Percentiles rank a stretch among this genome's conserved stretches.
phyloP scores from a whole-genome alignment of 2,888 invertebrate species.

The Ophioninae sp. region DNA sequence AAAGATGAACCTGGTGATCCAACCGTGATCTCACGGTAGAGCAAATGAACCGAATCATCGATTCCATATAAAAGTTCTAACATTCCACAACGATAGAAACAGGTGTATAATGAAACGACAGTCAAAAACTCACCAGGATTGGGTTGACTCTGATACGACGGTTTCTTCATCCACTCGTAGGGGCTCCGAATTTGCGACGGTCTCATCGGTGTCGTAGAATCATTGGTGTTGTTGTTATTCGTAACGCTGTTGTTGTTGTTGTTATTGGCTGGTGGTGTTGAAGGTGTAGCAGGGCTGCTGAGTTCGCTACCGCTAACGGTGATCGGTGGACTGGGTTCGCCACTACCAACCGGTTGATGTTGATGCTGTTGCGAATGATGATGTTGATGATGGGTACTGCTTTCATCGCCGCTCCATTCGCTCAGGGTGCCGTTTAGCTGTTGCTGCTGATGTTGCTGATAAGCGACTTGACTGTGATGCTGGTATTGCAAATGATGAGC shows the following conservation, averaged over 20 bases:
- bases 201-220: constrained; percentile 81
- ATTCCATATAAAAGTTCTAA: neutral
- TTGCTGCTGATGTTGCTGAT: constrained; percentile 72
- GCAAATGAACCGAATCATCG: neutral
- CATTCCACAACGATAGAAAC: neutral
- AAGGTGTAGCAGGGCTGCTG: constrained; percentile 83
- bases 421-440: constrained; percentile 54
- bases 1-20: too few species aligned
- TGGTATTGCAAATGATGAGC: constrained; percentile 77
- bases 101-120: neutral
- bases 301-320: constrained; percentile 84
- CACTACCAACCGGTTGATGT: constrained; percentile 59
- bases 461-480: constrained; percentile 75
- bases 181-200: constrained; percentile 90
- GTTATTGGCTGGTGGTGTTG: constrained; percentile 75
- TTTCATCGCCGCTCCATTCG: constrained; percentile 74
- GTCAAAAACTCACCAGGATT: constrained; percentile 87
- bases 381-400: constrained; percentile 63
- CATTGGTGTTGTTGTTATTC: constrained; percentile 74
- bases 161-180: constrained; percentile 96
- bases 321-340: constrained; percentile 83
- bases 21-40: too few species aligned
- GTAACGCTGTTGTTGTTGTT: constrained; percentile 75
- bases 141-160: constrained; percentile 91
- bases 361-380: constrained; percentile 20